Evolutionary conservation across 2,888 invertebrate species (phyloP), one percentile per base, ranked within the genome.

Genomic region (Serripes groenlandicus): DNA sequence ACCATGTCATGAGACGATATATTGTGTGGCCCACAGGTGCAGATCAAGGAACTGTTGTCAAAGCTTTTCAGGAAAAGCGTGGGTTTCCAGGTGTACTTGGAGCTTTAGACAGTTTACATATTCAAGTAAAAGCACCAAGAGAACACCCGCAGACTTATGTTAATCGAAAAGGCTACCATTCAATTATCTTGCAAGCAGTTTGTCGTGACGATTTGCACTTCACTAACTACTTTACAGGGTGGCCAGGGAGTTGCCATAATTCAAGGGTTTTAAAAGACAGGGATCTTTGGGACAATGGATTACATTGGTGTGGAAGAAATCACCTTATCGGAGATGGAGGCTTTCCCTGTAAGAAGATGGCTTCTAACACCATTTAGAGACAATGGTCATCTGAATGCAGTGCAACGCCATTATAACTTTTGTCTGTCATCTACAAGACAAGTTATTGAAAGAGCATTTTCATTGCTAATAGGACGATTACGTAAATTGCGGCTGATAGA

Each of bases 301-400:
- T 11, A 18, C 28, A 34, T 4, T 30, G 70, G 34, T 81, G 78
- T 28, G 58, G 58, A 32, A 21, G 34, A n/a, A 28, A 78, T 64
- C 86, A 86, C 69, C 54, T 81, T 4, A 60, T 83, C 52, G 86
- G 74, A 60, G 86, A 84, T 56, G 80, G 75, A n/a, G 84, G 69
- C 21, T 87, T 79, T 76, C 84, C 80, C 1, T n/a, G 9, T 84
- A 9, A 75, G 18, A 75, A 49, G 18, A 21, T 84, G 81, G 77
- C 28, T 86, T 15, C 23, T 86, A 35, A 84, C 82, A 60, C 81
- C 84, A 3, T 86, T 69, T 66, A 54, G 86, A 68, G 86, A 84
- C 30, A 86, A 77, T 68, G 86, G 86, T 11, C 73, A 76, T 72
- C 35, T 84, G 37, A 82, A 75, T 21, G 28, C 56, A 23, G 18